phyloP scores from a whole-genome alignment of 1,140 invertebrate genomes.

The Zaprionus camerounensis region DNA sequence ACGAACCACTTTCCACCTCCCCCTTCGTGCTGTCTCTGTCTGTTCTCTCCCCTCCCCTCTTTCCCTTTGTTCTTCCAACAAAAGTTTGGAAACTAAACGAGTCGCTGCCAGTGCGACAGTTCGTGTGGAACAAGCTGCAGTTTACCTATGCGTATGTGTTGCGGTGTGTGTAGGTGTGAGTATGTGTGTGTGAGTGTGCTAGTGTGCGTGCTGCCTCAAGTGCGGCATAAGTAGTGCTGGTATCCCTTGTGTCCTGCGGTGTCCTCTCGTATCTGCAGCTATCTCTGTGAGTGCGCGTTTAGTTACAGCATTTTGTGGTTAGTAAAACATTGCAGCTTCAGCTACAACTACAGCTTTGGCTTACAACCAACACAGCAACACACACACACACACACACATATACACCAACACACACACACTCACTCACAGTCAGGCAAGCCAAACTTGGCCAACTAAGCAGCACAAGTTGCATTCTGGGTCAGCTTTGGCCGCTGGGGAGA shows the following conservation, averaged over 20 bases:
- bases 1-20: background rate
- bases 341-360: slow-evolving; percentile 42
- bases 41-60: background rate
- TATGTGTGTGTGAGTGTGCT: slow-evolving; percentile 22
- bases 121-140: slow-evolving; percentile 19
- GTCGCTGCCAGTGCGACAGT: slow-evolving; percentile 15
- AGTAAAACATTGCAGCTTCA: slow-evolving; percentile 73
- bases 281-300: slow-evolving; percentile 58
- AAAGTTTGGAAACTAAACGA: slow-evolving; percentile 63
- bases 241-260: slow-evolving; percentile 50
- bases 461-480: slow-evolving; percentile 79
- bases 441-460: slow-evolving; percentile 55
- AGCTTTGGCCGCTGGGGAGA: slow-evolving; percentile 56
- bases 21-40: background rate
- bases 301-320: slow-evolving; percentile 79
- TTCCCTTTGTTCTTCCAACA: slow-evolving; percentile 12
- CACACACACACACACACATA: slow-evolving; percentile 26
- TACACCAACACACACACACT: background rate
- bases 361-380: slow-evolving; percentile 24
- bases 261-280: slow-evolving; percentile 7
- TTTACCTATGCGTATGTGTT: slow-evolving; percentile 30
- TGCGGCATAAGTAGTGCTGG: slow-evolving; percentile 64
- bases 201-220: slow-evolving; percentile 60
- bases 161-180: slow-evolving; percentile 1
- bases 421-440: slow-evolving; percentile 8